Percentiles rank a stretch among this genome's conserved stretches.
Evolutionary conservation across 1,140 invertebrate species (phyloP).

Genomic region (Orius insidiosus): DNA sequence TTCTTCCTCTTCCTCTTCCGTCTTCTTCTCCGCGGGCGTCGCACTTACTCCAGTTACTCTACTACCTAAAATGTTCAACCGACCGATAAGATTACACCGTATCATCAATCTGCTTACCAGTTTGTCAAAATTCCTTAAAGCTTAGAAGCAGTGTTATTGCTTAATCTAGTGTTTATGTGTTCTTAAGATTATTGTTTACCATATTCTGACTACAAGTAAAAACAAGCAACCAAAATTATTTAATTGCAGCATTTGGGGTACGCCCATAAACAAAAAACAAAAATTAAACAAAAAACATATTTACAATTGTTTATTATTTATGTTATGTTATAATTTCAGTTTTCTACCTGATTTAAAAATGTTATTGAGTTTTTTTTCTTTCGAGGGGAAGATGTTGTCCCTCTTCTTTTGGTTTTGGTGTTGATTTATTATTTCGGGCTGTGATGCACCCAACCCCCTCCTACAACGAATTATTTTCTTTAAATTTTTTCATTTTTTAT

Average conservation of each 20-base stretch:
- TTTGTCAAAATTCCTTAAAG: too few relatives aligned
- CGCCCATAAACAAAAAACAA: neutral
- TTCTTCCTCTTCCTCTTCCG: constrained; percentile 31
- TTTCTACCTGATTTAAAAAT: constrained; percentile 4
- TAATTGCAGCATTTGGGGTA: constrained; percentile 7
- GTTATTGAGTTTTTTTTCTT: constrained; percentile 1
- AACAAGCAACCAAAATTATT: constrained; percentile 9
- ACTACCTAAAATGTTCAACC: constrained; percentile 1
- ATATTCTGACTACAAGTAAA: neutral
- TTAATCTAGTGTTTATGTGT: too few relatives aligned
- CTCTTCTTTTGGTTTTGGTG: constrained; percentile 5
- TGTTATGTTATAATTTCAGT: neutral
- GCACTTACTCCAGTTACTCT: constrained; percentile 3
- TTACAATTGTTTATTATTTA: neutral
- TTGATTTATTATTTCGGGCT: constrained; percentile 5
- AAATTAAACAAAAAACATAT: neutral
- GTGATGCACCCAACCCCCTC: constrained; percentile 7
- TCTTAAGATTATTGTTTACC: too few relatives aligned
- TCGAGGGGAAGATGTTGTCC: constrained; percentile 1
- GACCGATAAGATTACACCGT: too few relatives aligned
- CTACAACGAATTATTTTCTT: neutral
- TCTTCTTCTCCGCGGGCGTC: constrained; percentile 15
- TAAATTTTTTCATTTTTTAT: constrained; percentile 1
- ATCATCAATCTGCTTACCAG: too few relatives aligned
- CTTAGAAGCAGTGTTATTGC: too few relatives aligned